Conservation (phyloP, 2,888 invertebrate genomes). For the Drosophila austrosaltans region DNA sequence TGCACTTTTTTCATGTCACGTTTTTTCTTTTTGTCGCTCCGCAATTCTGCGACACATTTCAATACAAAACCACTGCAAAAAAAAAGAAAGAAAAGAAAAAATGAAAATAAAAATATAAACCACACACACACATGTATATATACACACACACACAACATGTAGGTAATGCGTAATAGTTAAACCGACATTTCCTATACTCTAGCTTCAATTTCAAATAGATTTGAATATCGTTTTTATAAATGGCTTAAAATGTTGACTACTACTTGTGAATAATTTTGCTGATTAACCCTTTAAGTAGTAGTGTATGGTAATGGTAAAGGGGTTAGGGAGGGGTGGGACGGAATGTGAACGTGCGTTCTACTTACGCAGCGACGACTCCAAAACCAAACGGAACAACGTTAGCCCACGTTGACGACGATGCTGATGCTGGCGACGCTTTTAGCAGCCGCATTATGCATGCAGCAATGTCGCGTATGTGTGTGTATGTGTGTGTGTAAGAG, state of each 20-base stretch:
- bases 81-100: background rate
- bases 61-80: constrained; percentile 39
- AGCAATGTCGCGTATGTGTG: constrained; percentile 44
- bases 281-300: background rate
- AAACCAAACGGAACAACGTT: constrained; percentile 1
- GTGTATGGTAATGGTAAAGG: background rate
- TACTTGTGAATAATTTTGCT: background rate
- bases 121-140: background rate
- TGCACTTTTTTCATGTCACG: constrained; percentile 35
- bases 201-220: background rate
- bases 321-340: background rate
- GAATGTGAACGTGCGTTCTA: constrained; percentile 40
- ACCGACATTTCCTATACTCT: background rate
- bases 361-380: constrained; percentile 38
- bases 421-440: constrained; percentile 39
- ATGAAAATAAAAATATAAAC: background rate
- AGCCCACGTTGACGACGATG: constrained; percentile 14
- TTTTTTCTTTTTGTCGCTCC: constrained; percentile 16
- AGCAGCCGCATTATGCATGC: constrained; percentile 57
- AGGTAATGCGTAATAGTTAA: background rate
- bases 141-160: constrained; percentile 1
- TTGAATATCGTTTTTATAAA: background rate
- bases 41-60: constrained; percentile 48
- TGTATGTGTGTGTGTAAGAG: constrained; percentile 12
- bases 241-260: background rate